Evolutionary conservation across 2,797 vertebrate genomes (phyloP), one percentile per base, ranked within the genome.

Genomic region (Pseudochirops cupreus): DNA sequence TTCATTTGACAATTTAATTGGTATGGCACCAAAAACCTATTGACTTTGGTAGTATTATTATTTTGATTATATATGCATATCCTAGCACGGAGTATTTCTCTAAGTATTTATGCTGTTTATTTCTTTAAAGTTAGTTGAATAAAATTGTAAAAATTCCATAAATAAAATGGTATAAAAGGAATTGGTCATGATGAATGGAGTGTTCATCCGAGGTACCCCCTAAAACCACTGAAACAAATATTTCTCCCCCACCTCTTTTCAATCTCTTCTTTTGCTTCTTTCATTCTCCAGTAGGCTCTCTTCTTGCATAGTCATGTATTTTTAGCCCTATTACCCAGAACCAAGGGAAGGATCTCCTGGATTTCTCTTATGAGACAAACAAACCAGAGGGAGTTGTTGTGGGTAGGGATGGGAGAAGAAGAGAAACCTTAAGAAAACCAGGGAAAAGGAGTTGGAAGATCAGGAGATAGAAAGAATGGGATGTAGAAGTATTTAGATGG

Each of bases 401-500:
- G 39, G 29, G 21, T 26, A 31, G 74, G 74, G 21, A 24, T 26
- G 16, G 33, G 5, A 26, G 7, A 46, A 46, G 39, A 12, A 74
- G 12, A 56, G 18, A 5, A 74, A 74, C 67, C n/a, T 74, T 33
- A 74, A 6, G 11, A 74, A 92, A 53, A 92, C 46, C 29, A 57
- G 29, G 14, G 92, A 90, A 29, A 53, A 56, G 94, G 67, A 93
- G 59, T 14, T 33, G 59, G 39, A 93, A 89, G 3, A 93, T 57
- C 50, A 59, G n/a, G 95, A 92, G 52, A 46, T 74, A 93, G 91
- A 89, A 91, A 26, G 18, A 96, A 52, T 13, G 93, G 24, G 11
- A 11, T 39, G 0, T 28, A 91, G 59, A 96, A 94, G 28, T 82
- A 82, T 82, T 82, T 26, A 94, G 58, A 57, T 13, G 56, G 96